Evolutionary conservation across 2,797 vertebrate species (phyloP), one percentile per base, ranked within the genome.

Genomic region (Sebastes ruberrimus): DNA sequence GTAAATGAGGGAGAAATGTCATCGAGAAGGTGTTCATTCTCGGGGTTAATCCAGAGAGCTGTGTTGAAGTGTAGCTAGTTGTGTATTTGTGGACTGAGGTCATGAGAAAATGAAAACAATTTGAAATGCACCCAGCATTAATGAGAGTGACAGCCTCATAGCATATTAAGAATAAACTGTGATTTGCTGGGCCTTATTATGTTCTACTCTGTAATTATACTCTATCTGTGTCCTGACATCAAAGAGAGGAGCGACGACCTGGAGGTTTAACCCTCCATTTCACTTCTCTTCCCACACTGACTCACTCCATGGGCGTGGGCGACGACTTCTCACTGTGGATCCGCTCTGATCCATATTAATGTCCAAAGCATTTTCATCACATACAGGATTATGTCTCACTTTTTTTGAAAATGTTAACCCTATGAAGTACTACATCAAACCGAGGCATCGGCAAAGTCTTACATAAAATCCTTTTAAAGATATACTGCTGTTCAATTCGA

Each of bases 341-440:
- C 86, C 13, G 28, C 80, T 76, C 67, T 84, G 86, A 91, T 92
- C 89, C 86, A 87, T 86, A 90, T 88, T 93, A 90, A 92, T 83
- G 89, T 91, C 76, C 74, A 80, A 80, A 81, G 81, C 80, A 63
- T 87, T 91, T 90, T 89, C 81, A 86, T 88, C 82, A 79, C 73
- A 80, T 30, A 62, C n/a, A 25, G 80, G 78, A 88, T 88, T 81
- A 83, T 35, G 68, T 28, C 55, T 82, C 71, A 62, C 42, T 83
- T 80, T 75, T 86, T n/a, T 78, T 33, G 77, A 76, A 62, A 75
- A 53, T 6, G 23, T 76, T 83, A 81, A 87, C 83, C 73, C 84
- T 65, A 13, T 66, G 7, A 83, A 89, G 75, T 38, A 14, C 61
- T n/a, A 35, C 60, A 57, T 70, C 53, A 6, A 10, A 42, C 56